Evolutionary conservation across 2,888 invertebrate species (phyloP), one percentile per base, ranked within the genome.

Genomic region (Drosophila merina): DNA sequence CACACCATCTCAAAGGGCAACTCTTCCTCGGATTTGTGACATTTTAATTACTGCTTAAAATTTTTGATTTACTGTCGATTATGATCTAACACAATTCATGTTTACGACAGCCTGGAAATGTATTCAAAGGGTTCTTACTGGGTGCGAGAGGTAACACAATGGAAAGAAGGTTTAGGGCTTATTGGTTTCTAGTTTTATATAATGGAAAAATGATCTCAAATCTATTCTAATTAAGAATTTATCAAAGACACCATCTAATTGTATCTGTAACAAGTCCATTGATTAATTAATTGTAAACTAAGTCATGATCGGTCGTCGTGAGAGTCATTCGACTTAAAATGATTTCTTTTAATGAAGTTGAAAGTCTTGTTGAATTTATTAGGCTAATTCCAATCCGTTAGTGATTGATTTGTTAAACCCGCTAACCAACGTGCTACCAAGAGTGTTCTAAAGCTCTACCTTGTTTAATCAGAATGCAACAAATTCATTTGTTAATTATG

Each of bases 401-500:
- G 25, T 10, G 54, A 59, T 59, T 28, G 59, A 59, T 45, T 58
- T 47, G 59, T 38, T 20, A 5, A 14, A 49, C 30, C 9, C 4
- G 48, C 14, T 31, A 3, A 3, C n/a, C 45, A 12, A 47, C 30
- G 30, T 14, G 51, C 36, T 30, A 36, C 52, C 51, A 38, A 51
- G 38, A 51, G 25, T 10, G 10, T 33, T 57, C 40, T 36, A 9
- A 10, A 26, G 28, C 49, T 50, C 20, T 25, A 8, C 33, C 50
- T 50, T 50, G 59, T 59, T 51, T 52, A 30, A 44, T 74, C 62
- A 69, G 66, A 28, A 47, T 47, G 31, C 31, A 55, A 68, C 68
- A 69, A 74, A 90, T 84, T 90, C 89, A 89, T 86, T 88, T 90
- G 89, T 90, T 90, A 90, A 90, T 90, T 90, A 90, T 89, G 88